Evolutionary conservation across 1,140 invertebrate genomes (phyloP), one percentile per base, ranked within the genome.

Genomic region (Meloidogyne hapla): DNA sequence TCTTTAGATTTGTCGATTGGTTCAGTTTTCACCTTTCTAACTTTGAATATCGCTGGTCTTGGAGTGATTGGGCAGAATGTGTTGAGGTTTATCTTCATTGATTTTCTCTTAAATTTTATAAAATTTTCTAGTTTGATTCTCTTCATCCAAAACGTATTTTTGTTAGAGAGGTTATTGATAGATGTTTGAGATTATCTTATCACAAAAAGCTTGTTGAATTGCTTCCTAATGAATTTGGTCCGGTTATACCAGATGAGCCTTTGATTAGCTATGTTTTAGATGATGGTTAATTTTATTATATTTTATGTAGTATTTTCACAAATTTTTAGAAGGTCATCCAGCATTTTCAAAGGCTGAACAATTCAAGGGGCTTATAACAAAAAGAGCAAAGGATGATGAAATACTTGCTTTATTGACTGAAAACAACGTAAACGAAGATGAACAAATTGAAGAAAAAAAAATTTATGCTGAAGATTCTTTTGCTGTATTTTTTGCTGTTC

Each of bases 21-120:
- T 99, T 99, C 89, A 91, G 94, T 0, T 99, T 98, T 87, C 96
- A 99, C 89, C 90, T 99, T 88, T 98, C 95, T 87, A 99, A 99
- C 89, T 99, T 99, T 86, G 95, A 98, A 88, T 98, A 96, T 85
- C 91, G 94, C 69, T 99, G 96, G 96, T 94, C 93, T 2, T 99
- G 97, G 97, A 86, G 88, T n/a, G 89, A 90, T 74, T 90, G 90
- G 90, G 77, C 77, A 21, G 85, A 87, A 40, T 88, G 87, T 81
- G 70, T 87, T 21, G 76, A 84, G 40, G 84, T 88, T 25, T 23
- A 66, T 68, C 9, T 48, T 62, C 1, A 18, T 63, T 26, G 10
- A 8, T 15, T 15, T 26, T 33, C 38, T 66, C 21, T 71, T 40
- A 26, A 56, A 25, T 48, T 18, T 38, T 28, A 18, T 77, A 15